Percentiles rank a stretch among this genome's conserved stretches.
Evolutionary conservation across 2,113 vertebrate genomes (phyloP).

Genomic region (Aldabrachelys gigantea): DNA sequence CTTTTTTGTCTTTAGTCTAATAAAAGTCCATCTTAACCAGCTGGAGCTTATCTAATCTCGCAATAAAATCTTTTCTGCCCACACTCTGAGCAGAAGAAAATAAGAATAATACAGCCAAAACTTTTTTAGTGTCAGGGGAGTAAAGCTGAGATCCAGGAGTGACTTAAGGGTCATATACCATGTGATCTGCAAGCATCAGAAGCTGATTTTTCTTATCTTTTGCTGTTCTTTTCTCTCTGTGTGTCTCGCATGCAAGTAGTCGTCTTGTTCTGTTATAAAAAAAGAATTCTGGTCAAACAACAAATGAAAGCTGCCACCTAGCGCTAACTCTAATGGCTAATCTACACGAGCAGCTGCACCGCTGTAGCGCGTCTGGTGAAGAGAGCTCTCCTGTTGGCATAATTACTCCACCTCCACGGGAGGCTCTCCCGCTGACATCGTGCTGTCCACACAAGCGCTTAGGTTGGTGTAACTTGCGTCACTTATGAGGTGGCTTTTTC

Average conservation of each 20-base stretch:
- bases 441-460: too few species aligned
- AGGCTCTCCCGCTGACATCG: too few species aligned
- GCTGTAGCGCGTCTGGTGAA: not conserved
- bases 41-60: not conserved
- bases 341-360: not conserved
- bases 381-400: too few species aligned
- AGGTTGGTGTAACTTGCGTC: too few species aligned
- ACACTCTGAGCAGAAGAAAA: conserved; percentile 9
- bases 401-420: too few species aligned
- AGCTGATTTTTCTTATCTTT: not conserved
- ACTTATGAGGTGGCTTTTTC: too few species aligned
- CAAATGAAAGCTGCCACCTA: not conserved
- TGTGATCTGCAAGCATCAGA: conserved; percentile 11
- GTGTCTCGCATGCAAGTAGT: not conserved
- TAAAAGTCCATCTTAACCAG: not conserved
- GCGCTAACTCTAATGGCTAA: not conserved
- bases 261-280: not conserved
- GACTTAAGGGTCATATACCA: not conserved
- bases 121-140: not conserved
- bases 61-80: not conserved
- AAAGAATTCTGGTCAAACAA: not conserved
- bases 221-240: not conserved
- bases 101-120: not conserved
- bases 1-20: accelerated
- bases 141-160: conserved; percentile 1